These are phyloP conservation scores for Eupithecia subfuscata DNA, from an alignment of 2,888 invertebrate genomes.

Conservation along the genomic window DNA sequence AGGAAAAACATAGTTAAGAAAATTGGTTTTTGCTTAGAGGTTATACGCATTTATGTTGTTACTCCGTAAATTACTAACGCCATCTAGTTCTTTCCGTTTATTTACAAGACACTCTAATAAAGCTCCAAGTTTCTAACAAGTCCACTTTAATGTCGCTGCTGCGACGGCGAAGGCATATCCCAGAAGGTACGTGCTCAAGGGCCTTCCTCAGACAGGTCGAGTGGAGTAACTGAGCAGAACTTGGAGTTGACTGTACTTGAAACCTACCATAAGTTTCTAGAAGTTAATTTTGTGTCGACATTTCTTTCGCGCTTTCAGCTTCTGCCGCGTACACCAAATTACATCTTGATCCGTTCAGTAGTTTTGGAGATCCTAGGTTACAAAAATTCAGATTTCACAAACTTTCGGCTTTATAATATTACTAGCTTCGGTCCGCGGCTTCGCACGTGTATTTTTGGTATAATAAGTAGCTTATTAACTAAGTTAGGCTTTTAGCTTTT, in stretches of 20 bases:
- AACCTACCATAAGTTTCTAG: not conserved
- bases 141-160: not conserved
- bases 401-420: too few species aligned
- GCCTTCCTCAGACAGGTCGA: slow-evolving; percentile 9
- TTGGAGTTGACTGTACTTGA: not conserved
- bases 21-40: too few species aligned
- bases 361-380: too few species aligned
- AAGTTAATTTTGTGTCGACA: not conserved
- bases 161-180: not conserved
- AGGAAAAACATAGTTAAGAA: too few species aligned
- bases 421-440: too few species aligned
- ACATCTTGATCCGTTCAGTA: too few species aligned
- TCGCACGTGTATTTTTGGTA: too few species aligned
- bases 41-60: not conserved
- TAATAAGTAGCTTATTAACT: too few species aligned
- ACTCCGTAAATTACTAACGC: not conserved
- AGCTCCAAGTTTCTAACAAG: not conserved
- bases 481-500: too few species aligned
- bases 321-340: too few species aligned
- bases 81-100: not conserved
- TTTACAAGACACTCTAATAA: not conserved
- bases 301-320: too few species aligned
- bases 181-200: slow-evolving; percentile 1
- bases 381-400: too few species aligned
- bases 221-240: slow-evolving; percentile 6